Conservation (phyloP, 2,113 vertebrate species). For the Psephotus haematonotus region DNA sequence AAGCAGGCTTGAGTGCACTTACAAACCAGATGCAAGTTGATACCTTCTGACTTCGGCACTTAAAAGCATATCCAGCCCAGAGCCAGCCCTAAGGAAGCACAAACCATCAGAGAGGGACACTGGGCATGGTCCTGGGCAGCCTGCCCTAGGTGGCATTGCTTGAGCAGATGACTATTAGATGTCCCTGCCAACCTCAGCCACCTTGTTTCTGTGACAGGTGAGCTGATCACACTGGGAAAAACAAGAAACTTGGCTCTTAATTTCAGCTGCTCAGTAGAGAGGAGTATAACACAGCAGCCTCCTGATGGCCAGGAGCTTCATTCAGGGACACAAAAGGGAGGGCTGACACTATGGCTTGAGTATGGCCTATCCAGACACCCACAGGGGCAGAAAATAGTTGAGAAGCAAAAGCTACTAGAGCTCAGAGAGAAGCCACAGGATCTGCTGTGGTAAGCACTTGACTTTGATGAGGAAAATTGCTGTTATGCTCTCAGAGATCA, state of each 20-base stretch:
- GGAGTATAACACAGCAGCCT: not conserved
- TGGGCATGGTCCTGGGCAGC: not conserved
- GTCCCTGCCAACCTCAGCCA: not conserved
- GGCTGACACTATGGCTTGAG: not conserved
- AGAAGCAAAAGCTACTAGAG: not conserved
- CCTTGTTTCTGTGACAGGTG: not conserved
- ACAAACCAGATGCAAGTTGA: not conserved
- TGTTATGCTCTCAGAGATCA: accelerated
- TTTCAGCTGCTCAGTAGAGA: not conserved
- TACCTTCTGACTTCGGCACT: not conserved
- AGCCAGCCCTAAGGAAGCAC: not conserved
- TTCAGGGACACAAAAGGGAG: not conserved
- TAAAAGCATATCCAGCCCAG: not conserved
- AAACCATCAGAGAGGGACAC: not conserved
- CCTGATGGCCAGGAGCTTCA: not conserved
- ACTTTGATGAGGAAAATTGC: not conserved
- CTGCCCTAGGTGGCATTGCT: not conserved
- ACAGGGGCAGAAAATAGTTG: not conserved
- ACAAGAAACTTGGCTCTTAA: not conserved
- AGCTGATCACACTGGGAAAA: not conserved
- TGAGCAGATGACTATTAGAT: not conserved
- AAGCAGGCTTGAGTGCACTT: not conserved
- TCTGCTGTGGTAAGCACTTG: not conserved
- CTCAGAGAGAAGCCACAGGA: not conserved
- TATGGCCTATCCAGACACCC: accelerated